Conservation (phyloP, 2,797 vertebrate species). For the Nyctalus aviator region DNA sequence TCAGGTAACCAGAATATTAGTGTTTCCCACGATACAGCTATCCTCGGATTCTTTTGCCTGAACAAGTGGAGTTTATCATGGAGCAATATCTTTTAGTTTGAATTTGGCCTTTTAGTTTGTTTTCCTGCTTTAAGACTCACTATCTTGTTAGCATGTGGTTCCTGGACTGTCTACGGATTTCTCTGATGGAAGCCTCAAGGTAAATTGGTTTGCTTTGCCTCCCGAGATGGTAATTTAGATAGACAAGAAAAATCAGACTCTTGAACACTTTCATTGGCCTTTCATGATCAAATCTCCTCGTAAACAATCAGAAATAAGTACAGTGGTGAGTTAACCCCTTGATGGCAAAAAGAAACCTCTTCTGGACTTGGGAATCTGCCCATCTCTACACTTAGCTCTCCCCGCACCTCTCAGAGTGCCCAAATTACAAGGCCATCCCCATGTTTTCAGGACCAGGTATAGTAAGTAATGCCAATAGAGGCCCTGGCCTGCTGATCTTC, state of each 20-base stretch:
- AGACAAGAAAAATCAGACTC: conserved; percentile 74
- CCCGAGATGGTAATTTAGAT: conserved; percentile 84
- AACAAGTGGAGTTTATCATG: conserved; percentile 40
- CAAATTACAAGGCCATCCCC: not conserved
- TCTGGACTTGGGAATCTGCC: not conserved
- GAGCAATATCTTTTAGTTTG: conserved; percentile 50
- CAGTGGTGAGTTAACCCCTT: conserved; percentile 53
- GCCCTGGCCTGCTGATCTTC: not conserved
- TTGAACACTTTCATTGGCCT: conserved; percentile 71
- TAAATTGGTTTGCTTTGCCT: conserved; percentile 81
- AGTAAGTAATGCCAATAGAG: not conserved
- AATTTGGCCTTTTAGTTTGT: conserved; percentile 68
- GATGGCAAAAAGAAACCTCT: conserved; percentile 16
- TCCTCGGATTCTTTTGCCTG: not conserved
- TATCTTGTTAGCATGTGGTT: conserved; percentile 72
- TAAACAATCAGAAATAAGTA: conserved; percentile 72
- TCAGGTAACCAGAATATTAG: conserved; percentile 17
- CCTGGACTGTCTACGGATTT: conserved; percentile 67
- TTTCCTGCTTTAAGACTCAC: conserved; percentile 59
- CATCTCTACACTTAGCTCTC: not conserved
- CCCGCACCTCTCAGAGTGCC: not conserved
- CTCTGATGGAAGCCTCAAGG: conserved; percentile 77
- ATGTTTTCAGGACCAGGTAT: not conserved
- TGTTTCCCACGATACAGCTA: not conserved
- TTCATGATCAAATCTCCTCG: conserved; percentile 66